A percentile compares a stretch with the other conserved stretches of the same genome.
phyloP scores from a whole-genome alignment of 2,113 vertebrate species.

The Chlorodrepanis virens region DNA sequence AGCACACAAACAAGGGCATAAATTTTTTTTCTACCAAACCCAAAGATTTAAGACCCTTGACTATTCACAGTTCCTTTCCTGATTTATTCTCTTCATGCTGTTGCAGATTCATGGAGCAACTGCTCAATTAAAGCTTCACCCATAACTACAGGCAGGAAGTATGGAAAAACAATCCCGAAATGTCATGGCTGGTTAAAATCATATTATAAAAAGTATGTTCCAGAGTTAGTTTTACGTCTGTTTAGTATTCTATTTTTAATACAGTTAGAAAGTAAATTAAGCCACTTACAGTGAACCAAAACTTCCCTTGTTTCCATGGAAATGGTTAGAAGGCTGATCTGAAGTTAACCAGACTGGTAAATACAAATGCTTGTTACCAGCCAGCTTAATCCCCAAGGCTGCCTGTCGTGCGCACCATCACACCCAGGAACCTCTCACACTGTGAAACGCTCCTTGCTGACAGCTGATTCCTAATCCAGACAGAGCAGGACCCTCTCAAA shows the following conservation, averaged over 20 bases:
- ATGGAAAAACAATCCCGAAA: slow-evolving; percentile 28
- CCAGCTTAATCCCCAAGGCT: slow-evolving; percentile 68
- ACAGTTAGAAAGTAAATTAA: slow-evolving; percentile 67
- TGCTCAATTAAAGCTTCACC: neutral
- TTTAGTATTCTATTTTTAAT: slow-evolving; percentile 28
- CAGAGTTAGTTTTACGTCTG: neutral
- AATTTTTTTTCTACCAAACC: neutral
- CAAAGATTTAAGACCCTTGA: neutral
- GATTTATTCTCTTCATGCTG: neutral
- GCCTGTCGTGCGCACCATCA: slow-evolving; percentile 66
- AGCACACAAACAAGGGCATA: neutral
- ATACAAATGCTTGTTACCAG: slow-evolving; percentile 63
- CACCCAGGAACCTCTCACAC: slow-evolving; percentile 70
- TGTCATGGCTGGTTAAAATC: slow-evolving; percentile 19
- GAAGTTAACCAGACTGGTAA: slow-evolving; percentile 64
- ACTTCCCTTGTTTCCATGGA: slow-evolving; percentile 84
- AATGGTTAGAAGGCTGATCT: slow-evolving; percentile 65
- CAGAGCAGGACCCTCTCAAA: slow-evolving; percentile 22
- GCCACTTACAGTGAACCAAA: slow-evolving; percentile 86
- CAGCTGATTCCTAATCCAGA: slow-evolving; percentile 81
- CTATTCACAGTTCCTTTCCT: neutral
- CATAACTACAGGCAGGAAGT: neutral
- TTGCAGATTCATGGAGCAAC: neutral
- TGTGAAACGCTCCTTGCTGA: slow-evolving; percentile 21
- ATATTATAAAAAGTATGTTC: slow-evolving; percentile 9